phyloP scores from a whole-genome alignment of 2,797 vertebrate genomes.

The Gymnoscopelus braueri region DNA sequence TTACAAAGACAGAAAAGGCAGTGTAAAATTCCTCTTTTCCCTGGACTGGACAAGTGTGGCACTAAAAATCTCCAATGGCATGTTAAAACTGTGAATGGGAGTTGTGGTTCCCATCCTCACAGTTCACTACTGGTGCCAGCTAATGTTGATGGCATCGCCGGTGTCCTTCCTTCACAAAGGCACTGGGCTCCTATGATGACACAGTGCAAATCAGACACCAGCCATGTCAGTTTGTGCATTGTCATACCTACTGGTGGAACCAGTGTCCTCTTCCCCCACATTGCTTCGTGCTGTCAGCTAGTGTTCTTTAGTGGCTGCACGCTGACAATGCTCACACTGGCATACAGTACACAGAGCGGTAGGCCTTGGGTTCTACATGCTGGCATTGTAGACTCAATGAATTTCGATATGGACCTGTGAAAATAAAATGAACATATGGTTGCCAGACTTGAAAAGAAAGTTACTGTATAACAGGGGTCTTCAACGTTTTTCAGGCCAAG shows the following conservation, averaged over 20 bases:
- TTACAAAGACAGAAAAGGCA: conserved; percentile 36
- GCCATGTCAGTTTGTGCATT: conserved; percentile 46
- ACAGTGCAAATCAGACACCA: conserved; percentile 1
- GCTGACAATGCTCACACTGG: conserved; percentile 36
- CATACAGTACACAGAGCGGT: not conserved
- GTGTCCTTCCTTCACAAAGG: conserved; percentile 57
- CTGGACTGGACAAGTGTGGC: conserved; percentile 11
- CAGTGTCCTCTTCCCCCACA: conserved; percentile 36
- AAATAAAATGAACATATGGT: conserved; percentile 25
- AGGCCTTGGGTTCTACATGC: conserved; percentile 23
- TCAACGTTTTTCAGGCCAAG: no score
- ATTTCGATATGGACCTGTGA: conserved; percentile 97
- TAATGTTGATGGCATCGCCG: conserved; percentile 34
- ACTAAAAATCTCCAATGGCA: conserved; percentile 30
- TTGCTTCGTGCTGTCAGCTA: conserved; percentile 14
- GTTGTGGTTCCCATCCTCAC: conserved; percentile 11
- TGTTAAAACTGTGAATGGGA: conserved; percentile 1
- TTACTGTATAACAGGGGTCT: not conserved
- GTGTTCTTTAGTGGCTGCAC: conserved; percentile 19
- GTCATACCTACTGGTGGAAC: conserved; percentile 37
- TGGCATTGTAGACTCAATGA: conserved; percentile 79
- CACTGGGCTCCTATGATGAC: conserved; percentile 56
- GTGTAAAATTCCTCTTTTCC: conserved; percentile 32
- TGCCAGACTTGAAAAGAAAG: conserved; percentile 16
- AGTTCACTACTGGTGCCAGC: conserved; percentile 11